These are phyloP conservation scores for Coreius guichenoti DNA, from an alignment of 2,797 vertebrate genomes.

Conservation along the genomic window DNA sequence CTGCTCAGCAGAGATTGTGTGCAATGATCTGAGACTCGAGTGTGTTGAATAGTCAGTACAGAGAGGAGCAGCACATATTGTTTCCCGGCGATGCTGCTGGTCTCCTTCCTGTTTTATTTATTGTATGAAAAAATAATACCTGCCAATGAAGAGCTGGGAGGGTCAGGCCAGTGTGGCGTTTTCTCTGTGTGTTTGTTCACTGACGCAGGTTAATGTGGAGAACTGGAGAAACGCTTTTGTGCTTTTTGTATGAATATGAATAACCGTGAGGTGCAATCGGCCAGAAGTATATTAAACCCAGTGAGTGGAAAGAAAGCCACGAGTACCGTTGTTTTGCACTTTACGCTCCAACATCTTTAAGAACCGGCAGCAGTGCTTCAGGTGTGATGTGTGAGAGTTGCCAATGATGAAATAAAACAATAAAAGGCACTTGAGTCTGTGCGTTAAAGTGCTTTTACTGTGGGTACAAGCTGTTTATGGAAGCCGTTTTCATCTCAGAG, in stretches of 20 bases:
- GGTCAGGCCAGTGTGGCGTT: conserved; percentile 53
- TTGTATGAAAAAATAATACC: conserved; percentile 61
- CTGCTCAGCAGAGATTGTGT: conserved; percentile 58
- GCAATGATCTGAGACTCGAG: conserved; percentile 60
- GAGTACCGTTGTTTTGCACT: conserved; percentile 17
- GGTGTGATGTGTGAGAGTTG: conserved; percentile 3
- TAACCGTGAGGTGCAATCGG: conserved; percentile 50
- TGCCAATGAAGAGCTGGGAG: conserved; percentile 53
- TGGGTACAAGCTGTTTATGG: neutral
- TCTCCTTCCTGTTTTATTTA: conserved; percentile 62
- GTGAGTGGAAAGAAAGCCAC: conserved; percentile 38
- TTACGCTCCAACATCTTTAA: conserved; percentile 20
- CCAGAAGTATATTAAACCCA: conserved; percentile 44
- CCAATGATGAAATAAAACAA: neutral
- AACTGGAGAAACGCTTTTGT: conserved; percentile 27
- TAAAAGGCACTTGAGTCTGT: neutral
- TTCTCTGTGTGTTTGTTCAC: conserved; percentile 49
- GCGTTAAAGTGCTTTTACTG: neutral
- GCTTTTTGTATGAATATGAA: conserved; percentile 54
- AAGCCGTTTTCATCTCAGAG: neutral
- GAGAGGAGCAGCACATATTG: conserved; percentile 54
- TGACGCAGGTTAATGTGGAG: conserved; percentile 46
- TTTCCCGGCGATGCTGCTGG: conserved; percentile 46
- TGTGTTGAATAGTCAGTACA: conserved; percentile 54
- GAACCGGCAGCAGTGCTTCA: neutral